phyloP scores from a whole-genome alignment of 2,888 invertebrate species.

The Serripes groenlandicus region DNA sequence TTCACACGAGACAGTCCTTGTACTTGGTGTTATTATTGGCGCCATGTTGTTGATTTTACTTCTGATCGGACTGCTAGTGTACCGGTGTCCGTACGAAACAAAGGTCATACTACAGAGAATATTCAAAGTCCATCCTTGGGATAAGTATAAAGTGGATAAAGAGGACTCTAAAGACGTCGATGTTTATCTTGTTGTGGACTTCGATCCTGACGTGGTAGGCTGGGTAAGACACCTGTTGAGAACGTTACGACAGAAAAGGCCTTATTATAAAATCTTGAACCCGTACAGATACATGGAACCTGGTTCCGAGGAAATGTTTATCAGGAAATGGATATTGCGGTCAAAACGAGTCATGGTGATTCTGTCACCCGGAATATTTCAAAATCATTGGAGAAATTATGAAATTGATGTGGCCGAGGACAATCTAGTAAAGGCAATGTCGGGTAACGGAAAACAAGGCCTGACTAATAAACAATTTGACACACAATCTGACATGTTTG shows the following conservation, averaged over 20 bases:
- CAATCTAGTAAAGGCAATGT: constrained; percentile 31
- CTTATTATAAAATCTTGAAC: constrained; percentile 57
- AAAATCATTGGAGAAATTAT: constrained; percentile 32
- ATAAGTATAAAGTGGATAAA: constrained; percentile 58
- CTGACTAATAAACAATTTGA: neutral
- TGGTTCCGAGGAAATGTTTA: constrained; percentile 33
- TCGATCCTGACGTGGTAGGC: constrained; percentile 58
- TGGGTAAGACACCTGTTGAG: constrained; percentile 60
- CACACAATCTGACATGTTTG: neutral
- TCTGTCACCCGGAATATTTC: constrained; percentile 58
- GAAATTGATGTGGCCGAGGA: constrained; percentile 55
- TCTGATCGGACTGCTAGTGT: constrained; percentile 47
- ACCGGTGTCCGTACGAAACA: constrained; percentile 69
- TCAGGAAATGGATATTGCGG: constrained; percentile 54
- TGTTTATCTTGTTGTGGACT: constrained; percentile 61
- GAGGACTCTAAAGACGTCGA: constrained; percentile 48
- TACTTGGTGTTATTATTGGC: constrained; percentile 4
- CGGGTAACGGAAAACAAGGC: neutral
- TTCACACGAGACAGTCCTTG: constrained; percentile 21
- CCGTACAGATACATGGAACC: constrained; percentile 49
- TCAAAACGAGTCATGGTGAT: constrained; percentile 62
- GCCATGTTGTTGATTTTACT: constrained; percentile 2
- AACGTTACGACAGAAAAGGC: constrained; percentile 61
- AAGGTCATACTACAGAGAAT: constrained; percentile 65
- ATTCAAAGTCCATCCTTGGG: constrained; percentile 51